phyloP scores from a whole-genome alignment of 1,140 invertebrate genomes.

The Anastrepha obliqua region DNA sequence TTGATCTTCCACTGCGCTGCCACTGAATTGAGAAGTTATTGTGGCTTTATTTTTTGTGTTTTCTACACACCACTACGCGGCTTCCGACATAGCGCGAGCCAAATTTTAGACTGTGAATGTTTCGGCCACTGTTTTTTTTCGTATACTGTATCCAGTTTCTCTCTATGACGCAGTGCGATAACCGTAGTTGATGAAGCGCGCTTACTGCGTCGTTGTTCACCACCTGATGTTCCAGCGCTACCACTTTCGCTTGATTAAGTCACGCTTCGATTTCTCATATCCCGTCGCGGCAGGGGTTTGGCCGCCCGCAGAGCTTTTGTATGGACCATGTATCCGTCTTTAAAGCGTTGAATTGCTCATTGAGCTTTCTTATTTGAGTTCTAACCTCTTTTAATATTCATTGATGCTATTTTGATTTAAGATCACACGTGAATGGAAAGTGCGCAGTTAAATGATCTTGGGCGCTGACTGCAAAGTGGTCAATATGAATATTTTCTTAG shows the following conservation, averaged over 20 bases:
- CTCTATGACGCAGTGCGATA: background rate
- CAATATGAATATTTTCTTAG: background rate
- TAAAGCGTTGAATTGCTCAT: background rate
- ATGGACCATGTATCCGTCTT: background rate
- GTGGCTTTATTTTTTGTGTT: background rate
- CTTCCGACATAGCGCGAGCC: slow-evolving; percentile 10
- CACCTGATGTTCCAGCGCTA: slow-evolving; percentile 23
- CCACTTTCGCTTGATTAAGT: slow-evolving; percentile 27
- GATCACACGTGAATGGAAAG: slow-evolving; percentile 7
- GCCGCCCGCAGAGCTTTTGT: slow-evolving; percentile 37
- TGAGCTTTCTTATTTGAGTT: slow-evolving; percentile 15
- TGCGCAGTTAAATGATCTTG: background rate
- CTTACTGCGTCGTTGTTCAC: background rate
- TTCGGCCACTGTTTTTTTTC: background rate
- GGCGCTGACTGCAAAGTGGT: background rate
- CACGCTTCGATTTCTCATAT: slow-evolving; percentile 47
- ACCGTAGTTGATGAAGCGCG: background rate
- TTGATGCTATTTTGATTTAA: slow-evolving; percentile 9
- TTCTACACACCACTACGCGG: background rate
- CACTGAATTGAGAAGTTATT: slow-evolving; percentile 17
- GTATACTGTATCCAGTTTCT: background rate
- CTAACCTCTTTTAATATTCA: background rate
- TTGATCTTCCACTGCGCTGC: slow-evolving; percentile 14
- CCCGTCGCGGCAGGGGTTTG: background rate
- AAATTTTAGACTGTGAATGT: background rate